Percentiles rank a stretch among this genome's conserved stretches.
Conservation (phyloP, 2,888 invertebrate species). For the Cataglyphis altisquamis region DNA sequence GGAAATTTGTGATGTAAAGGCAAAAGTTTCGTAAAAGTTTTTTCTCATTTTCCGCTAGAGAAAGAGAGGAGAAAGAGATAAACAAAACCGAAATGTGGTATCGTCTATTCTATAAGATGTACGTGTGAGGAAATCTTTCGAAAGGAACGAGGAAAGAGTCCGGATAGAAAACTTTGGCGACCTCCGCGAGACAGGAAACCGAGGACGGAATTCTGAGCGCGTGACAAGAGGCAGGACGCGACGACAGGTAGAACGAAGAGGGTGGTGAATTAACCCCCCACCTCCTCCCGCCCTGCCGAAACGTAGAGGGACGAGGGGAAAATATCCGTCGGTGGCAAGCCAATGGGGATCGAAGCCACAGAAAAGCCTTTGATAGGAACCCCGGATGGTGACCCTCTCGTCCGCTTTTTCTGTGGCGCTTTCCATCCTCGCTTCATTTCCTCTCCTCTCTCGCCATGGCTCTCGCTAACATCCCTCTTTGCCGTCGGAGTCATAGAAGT, state of each 20-base stretch:
- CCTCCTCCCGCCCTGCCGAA: neutral
- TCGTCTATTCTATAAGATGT: constrained; percentile 26
- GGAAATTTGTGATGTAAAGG: neutral
- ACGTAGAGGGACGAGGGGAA: constrained; percentile 34
- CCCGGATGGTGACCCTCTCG: constrained; percentile 57
- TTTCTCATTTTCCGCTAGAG: neutral
- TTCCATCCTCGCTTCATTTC: neutral
- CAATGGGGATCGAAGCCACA: constrained; percentile 75
- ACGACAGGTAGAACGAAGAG: constrained; percentile 30
- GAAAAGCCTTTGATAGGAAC: constrained; percentile 67
- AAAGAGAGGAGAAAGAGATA: neutral
- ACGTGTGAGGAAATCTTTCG: constrained; percentile 3
- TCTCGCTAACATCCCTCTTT: constrained; percentile 59
- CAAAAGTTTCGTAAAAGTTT: neutral
- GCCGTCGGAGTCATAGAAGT: constrained; percentile 55
- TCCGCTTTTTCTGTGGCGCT: constrained; percentile 45
- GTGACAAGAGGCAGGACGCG: constrained; percentile 17
- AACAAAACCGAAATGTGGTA: neutral
- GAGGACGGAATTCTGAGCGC: constrained; percentile 19
- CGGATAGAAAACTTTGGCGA: constrained; percentile 11
- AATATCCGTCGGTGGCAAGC: constrained; percentile 57
- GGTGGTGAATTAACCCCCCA: constrained; percentile 23
- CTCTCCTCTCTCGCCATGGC: constrained; percentile 1
- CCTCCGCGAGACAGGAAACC: neutral
- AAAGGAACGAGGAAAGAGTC: constrained; percentile 31